Base-by-base conservation (phyloP, 35 echinoderm and acorn worm species). In the Holothuria glaberrima region DNA sequence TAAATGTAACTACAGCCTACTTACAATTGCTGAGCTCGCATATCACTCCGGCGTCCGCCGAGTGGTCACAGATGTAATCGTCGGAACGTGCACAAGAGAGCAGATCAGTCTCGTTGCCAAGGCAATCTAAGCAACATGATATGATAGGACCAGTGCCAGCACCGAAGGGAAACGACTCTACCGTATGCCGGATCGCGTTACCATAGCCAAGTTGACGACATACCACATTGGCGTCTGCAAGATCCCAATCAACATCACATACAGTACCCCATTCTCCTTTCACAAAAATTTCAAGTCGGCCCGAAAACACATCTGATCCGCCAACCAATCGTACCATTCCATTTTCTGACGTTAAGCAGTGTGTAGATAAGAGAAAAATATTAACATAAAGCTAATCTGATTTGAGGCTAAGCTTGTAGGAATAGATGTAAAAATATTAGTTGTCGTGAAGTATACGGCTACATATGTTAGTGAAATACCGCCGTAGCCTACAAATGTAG, bases 301-400 rank as follows among this genome's bases (percentile, higher is more conserved):
- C 67, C 10, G 67, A 70, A 70, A 70, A 70, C 67, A 22, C 32
- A n/a, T n/a, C n/a, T n/a, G n/a, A n/a, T n/a, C n/a, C n/a, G n/a
- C n/a, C n/a, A n/a, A n/a, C n/a, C n/a, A 30, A 29, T 30, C 9
- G 22, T 14, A 29, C 28, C 67, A 27, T 70, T 30, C 26, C n/a
- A n/a, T n/a, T n/a, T n/a, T n/a, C n/a, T n/a, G n/a, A n/a, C n/a
- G n/a, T n/a, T n/a, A n/a, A n/a, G n/a, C n/a, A n/a, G n/a, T n/a
- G n/a, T n/a, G n/a, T n/a, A n/a, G n/a, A n/a, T n/a, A n/a, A n/a
- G n/a, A n/a, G n/a, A n/a, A n/a, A n/a, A n/a, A n/a, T n/a, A n/a
- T n/a, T n/a, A n/a, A n/a, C n/a, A n/a, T n/a, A n/a, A n/a, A n/a
- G n/a, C n/a, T n/a, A n/a, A n/a, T n/a, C n/a, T n/a, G n/a, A n/a